Conservation (phyloP, 2,888 invertebrate species). For the Cantharis rufa region DNA sequence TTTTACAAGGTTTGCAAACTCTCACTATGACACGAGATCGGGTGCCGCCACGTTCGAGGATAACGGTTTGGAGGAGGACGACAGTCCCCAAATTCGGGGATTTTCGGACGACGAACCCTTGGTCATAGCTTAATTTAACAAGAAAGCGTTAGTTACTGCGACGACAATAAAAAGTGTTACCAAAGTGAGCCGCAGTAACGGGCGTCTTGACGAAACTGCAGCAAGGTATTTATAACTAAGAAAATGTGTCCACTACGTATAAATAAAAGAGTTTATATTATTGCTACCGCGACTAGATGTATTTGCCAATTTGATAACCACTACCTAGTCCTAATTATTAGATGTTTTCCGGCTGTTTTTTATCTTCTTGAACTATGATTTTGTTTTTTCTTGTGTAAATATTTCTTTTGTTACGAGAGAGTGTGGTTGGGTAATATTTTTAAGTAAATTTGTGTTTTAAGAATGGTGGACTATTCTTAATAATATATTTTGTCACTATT, state of each 20-base stretch:
- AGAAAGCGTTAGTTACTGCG: background rate
- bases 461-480: background rate
- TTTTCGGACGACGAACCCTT: conserved; percentile 94
- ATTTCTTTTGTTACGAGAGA: conserved; percentile 1
- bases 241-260: conserved; percentile 21
- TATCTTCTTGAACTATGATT: conserved; percentile 7
- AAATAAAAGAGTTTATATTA: conserved; percentile 23
- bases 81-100: conserved; percentile 85
- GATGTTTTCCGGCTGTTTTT: conserved; percentile 14
- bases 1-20: conserved; percentile 80
- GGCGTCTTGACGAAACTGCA: conserved; percentile 2
- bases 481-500: background rate
- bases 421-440: background rate
- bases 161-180: background rate
- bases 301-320: conserved; percentile 20
- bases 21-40: conserved; percentile 83
- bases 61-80: conserved; percentile 76
- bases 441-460: background rate
- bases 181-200: conserved; percentile 4
- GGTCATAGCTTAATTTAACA: conserved; percentile 74
- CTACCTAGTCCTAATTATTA: conserved; percentile 12
- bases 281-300: conserved; percentile 22
- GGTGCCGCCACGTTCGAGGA: conserved; percentile 84
- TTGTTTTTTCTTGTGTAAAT: background rate
- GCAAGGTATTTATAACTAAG: conserved; percentile 17